Evolutionary conservation across 2,888 invertebrate genomes (phyloP).

Genomic region (Drosophila merina): DNA sequence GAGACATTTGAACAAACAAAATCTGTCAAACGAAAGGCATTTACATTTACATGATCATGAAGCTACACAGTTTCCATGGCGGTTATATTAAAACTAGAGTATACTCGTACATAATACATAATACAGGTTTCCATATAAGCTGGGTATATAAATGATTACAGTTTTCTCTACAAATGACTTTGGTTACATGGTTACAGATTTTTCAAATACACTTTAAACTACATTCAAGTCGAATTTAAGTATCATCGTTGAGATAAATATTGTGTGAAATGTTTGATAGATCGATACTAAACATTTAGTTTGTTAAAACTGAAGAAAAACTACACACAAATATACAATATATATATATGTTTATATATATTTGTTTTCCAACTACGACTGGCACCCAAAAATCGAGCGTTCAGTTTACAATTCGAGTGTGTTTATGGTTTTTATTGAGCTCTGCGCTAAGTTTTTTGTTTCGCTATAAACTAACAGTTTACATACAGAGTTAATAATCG

Average conservation of each 20-base stretch:
- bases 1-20: constrained; percentile 45
- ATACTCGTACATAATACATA: not conserved
- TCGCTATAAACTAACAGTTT: constrained; percentile 54
- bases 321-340: constrained; percentile 31
- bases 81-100: constrained; percentile 12
- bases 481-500: constrained; percentile 56
- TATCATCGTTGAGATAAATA: constrained; percentile 1
- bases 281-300: constrained; percentile 10
- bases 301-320: constrained; percentile 25
- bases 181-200: constrained; percentile 11
- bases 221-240: constrained; percentile 1
- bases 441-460: constrained; percentile 39
- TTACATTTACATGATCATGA: constrained; percentile 42
- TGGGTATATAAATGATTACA: constrained; percentile 27
- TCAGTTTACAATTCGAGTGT: constrained; percentile 61
- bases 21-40: constrained; percentile 39
- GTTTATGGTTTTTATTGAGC: constrained; percentile 28
- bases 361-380: constrained; percentile 54
- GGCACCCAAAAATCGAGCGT: constrained; percentile 30
- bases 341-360: not conserved
- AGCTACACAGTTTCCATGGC: constrained; percentile 14
- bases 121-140: constrained; percentile 8
- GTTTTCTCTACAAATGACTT: constrained; percentile 26
- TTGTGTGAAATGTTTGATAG: constrained; percentile 27
- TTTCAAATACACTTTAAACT: constrained; percentile 18